Percentiles rank a stretch among this genome's conserved stretches.
These are phyloP conservation scores for Rachycentron canadum DNA, from an alignment of 2,797 vertebrate species.

Conservation along the genomic window DNA sequence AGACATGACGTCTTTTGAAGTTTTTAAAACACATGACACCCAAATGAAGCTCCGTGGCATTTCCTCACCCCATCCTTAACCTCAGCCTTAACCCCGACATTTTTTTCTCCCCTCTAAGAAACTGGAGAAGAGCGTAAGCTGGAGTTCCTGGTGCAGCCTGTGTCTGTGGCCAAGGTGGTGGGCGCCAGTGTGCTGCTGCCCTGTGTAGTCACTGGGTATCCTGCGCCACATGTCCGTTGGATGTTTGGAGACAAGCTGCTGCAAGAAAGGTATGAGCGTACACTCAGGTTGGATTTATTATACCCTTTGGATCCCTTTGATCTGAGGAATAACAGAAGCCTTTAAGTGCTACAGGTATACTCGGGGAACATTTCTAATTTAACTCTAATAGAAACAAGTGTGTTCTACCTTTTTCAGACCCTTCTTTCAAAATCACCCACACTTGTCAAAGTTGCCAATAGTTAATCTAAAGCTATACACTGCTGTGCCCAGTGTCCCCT, in stretches of 20 bases:
- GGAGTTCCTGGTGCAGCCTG: slow-evolving; percentile 88
- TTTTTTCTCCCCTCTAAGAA: slow-evolving; percentile 79
- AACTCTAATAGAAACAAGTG: not conserved
- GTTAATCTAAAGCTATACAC: slow-evolving; percentile 3
- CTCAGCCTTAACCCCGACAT: slow-evolving; percentile 32
- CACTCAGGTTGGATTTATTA: not conserved
- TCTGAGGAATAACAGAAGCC: not conserved
- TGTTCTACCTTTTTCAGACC: not conserved
- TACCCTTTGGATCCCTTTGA: not conserved
- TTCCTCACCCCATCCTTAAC: slow-evolving; percentile 25
- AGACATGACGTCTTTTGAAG: slow-evolving; percentile 46
- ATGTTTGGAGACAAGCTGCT: slow-evolving; percentile 85
- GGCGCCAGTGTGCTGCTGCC: slow-evolving; percentile 88
- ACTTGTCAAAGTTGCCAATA: not conserved
- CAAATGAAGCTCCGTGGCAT: slow-evolving; percentile 17
- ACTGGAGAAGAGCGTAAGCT: slow-evolving; percentile 82
- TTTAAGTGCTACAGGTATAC: not conserved
- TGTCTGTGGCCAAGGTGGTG: slow-evolving; percentile 77
- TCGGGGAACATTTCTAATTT: not conserved
- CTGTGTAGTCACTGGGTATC: slow-evolving; percentile 87
- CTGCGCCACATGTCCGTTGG: slow-evolving; percentile 87
- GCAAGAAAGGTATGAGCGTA: slow-evolving; percentile 80
- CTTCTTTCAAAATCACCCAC: not conserved
- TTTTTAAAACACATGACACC: slow-evolving; percentile 45
- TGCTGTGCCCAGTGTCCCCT: not conserved